Percentiles rank a stretch among this genome's conserved stretches.
Evolutionary conservation across 2,797 vertebrate genomes (phyloP).

Genomic region (Platalea minor): DNA sequence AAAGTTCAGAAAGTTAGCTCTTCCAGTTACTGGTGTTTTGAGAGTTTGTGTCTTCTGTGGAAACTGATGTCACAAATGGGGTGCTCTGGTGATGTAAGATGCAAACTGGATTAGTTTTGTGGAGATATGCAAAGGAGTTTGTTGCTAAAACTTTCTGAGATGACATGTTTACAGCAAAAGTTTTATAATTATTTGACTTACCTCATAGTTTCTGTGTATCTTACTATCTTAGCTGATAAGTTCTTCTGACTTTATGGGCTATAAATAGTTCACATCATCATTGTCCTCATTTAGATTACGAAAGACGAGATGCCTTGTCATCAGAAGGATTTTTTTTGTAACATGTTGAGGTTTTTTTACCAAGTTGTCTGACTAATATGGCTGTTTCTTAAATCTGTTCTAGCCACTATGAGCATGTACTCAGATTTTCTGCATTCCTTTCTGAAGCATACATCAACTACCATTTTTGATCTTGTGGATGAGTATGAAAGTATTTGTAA

Average conservation of each 20-base stretch:
- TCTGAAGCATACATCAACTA: conserved; percentile 87
- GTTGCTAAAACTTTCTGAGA: neutral
- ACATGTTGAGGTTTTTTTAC: neutral
- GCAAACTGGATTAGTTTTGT: neutral
- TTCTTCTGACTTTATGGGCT: neutral
- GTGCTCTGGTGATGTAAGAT: neutral
- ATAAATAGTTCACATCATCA: neutral
- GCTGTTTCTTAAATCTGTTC: conserved; percentile 27
- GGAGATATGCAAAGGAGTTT: neutral
- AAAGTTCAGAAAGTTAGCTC: neutral
- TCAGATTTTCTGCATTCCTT: conserved; percentile 89
- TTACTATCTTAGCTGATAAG: neutral
- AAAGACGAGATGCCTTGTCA: neutral
- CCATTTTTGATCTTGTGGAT: conserved; percentile 91
- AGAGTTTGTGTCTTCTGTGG: neutral
- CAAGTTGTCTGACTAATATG: neutral
- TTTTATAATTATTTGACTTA: neutral
- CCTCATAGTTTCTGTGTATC: neutral
- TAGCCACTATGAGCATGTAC: conserved; percentile 92
- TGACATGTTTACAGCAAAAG: neutral
- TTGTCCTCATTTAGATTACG: neutral
- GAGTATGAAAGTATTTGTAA: conserved; percentile 89
- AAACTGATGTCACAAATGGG: neutral
- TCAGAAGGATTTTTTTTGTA: neutral
- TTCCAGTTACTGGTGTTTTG: neutral